These are phyloP conservation scores for Cetonia aurata DNA, from an alignment of 2,888 invertebrate species.

Conservation along the genomic window DNA sequence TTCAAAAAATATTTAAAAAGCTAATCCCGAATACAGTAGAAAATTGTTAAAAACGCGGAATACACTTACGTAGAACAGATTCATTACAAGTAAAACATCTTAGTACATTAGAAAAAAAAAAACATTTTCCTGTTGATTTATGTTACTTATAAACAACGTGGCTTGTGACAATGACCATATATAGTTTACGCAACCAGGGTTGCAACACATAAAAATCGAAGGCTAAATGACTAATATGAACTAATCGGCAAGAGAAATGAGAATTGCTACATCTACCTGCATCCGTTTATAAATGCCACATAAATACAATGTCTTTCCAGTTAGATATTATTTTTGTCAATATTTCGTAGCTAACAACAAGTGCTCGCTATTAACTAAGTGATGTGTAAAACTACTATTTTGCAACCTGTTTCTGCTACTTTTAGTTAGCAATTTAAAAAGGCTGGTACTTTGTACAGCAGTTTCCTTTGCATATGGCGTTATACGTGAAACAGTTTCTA, in stretches of 20 bases:
- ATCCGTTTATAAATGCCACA: not conserved
- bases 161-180: conserved; percentile 7
- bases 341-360: too few species aligned
- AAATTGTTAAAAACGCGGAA: not conserved
- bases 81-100: not conserved
- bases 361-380: too few species aligned
- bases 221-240: conserved; percentile 16
- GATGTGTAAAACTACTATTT: too few species aligned
- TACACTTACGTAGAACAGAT: too few species aligned
- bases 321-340: too few species aligned
- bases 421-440: too few species aligned
- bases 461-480: too few species aligned
- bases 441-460: too few species aligned
- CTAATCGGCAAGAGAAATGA: conserved; percentile 12
- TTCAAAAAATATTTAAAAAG: too few species aligned
- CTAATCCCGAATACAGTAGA: not conserved
- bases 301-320: too few species aligned
- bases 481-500: too few species aligned
- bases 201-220: conserved; percentile 23
- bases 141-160: not conserved
- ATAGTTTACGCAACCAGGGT: conserved; percentile 20
- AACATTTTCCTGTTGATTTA: not conserved
- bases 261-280: not conserved
- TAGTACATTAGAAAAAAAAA: not conserved
- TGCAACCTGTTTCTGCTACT: too few species aligned